Conservation (phyloP, 2,113 vertebrate species). For the Rousettus leschenaultii region DNA sequence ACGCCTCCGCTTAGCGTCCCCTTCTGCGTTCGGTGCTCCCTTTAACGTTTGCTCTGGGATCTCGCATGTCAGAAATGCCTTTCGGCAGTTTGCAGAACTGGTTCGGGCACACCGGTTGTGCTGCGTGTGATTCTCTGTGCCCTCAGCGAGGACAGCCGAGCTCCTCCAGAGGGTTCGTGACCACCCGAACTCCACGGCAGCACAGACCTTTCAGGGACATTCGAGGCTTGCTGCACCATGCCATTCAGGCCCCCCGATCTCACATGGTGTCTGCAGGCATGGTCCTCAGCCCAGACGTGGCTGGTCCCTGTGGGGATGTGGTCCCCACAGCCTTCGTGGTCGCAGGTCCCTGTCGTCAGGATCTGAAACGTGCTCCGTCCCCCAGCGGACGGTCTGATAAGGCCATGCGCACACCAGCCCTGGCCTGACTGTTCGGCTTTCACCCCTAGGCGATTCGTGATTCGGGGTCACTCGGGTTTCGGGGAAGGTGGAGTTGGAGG, state of each 20-base stretch:
- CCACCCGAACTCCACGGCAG: not conserved
- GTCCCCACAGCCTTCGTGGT: not conserved
- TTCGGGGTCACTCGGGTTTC: not conserved
- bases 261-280: not conserved
- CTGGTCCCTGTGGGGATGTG: not conserved
- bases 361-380: not conserved
- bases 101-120: not conserved
- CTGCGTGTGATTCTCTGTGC: not conserved
- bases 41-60: not conserved
- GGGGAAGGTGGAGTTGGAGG: too few species aligned
- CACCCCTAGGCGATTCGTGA: too few species aligned
- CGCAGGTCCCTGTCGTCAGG: too few species aligned
- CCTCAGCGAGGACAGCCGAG: not conserved
- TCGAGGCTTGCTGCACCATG: not conserved
- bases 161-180: not conserved
- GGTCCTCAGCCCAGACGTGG: not conserved
- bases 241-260: not conserved
- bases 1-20: not conserved
- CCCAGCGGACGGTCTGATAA: too few species aligned
- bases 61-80: not conserved
- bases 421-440: too few species aligned
- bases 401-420: too few species aligned
- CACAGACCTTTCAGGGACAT: slow-evolving; percentile 3
- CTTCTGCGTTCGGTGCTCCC: not conserved
- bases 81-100: too few species aligned